phyloP scores from a whole-genome alignment of 2,113 vertebrate species.

The Sinocyclocheilus grahami region DNA sequence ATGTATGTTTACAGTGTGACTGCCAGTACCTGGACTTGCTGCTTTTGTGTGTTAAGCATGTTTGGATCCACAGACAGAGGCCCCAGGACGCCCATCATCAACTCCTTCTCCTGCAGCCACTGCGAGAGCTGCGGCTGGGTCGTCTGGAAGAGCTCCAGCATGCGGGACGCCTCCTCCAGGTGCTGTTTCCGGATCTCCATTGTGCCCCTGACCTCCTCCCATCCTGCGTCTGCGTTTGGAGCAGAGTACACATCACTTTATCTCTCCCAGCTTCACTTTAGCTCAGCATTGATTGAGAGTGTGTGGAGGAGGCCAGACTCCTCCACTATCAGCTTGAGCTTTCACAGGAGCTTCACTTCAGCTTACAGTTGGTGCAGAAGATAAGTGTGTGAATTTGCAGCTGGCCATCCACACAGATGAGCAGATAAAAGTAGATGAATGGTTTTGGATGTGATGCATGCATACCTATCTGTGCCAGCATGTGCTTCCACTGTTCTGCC shows the following conservation, averaged over 20 bases:
- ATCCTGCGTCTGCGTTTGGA: conserved; percentile 82
- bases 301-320: too few relatives aligned
- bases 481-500: conserved; percentile 86
- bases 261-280: conserved; percentile 18
- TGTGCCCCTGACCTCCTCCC: conserved; percentile 85
- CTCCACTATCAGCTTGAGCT: not conserved
- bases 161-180: conserved; percentile 91
- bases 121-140: conserved; percentile 88
- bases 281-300: not conserved
- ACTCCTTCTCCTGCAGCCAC: conserved; percentile 95
- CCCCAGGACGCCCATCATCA: conserved; percentile 95
- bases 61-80: conserved; percentile 93
- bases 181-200: conserved; percentile 88
- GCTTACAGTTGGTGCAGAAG: not conserved
- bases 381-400: conserved; percentile 12
- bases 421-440: conserved; percentile 49
- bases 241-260: conserved; percentile 27
- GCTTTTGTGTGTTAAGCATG: conserved; percentile 96
- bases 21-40: conserved; percentile 91
- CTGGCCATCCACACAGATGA: conserved; percentile 20
- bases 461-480: conserved; percentile 89
- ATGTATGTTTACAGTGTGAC: not conserved
- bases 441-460: conserved; percentile 48
- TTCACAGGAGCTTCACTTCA: conserved; percentile 12
- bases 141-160: conserved; percentile 87